phyloP scores from a whole-genome alignment of 2,113 vertebrate species.

The Odocoileus hemionus region DNA sequence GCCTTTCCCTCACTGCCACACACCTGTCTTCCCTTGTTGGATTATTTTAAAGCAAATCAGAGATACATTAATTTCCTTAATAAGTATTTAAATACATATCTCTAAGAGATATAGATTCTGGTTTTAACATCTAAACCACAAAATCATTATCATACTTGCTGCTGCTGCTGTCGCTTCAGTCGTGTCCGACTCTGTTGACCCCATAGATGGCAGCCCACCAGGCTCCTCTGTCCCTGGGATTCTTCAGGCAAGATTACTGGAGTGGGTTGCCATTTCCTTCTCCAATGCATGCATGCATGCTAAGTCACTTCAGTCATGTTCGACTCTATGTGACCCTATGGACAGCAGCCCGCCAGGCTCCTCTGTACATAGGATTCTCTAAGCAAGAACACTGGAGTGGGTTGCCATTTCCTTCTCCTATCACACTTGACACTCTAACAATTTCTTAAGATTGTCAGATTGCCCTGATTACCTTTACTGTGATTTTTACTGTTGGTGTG shows the following conservation, averaged over 20 bases:
- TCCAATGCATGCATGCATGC: not conserved
- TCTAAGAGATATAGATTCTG: not conserved
- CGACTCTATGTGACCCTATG: not conserved
- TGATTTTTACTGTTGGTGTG: not conserved
- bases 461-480: not conserved
- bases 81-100: not conserved
- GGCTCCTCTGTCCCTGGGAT: not conserved
- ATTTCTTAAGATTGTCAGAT: not conserved
- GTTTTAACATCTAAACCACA: not conserved
- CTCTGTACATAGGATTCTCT: not conserved
- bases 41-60: constrained; percentile 17
- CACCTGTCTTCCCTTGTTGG: not conserved
- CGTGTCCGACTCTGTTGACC: not conserved
- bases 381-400: not conserved
- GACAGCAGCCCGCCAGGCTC: not conserved
- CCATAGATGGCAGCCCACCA: not conserved
- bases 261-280: not conserved
- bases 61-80: not conserved
- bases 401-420: not conserved
- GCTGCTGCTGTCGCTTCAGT: not conserved
- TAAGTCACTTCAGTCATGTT: not conserved
- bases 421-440: not conserved
- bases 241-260: not conserved
- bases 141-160: not conserved
- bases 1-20: not conserved